Evolutionary conservation across 2,113 vertebrate genomes (phyloP).

Genomic region (Athene noctua): DNA sequence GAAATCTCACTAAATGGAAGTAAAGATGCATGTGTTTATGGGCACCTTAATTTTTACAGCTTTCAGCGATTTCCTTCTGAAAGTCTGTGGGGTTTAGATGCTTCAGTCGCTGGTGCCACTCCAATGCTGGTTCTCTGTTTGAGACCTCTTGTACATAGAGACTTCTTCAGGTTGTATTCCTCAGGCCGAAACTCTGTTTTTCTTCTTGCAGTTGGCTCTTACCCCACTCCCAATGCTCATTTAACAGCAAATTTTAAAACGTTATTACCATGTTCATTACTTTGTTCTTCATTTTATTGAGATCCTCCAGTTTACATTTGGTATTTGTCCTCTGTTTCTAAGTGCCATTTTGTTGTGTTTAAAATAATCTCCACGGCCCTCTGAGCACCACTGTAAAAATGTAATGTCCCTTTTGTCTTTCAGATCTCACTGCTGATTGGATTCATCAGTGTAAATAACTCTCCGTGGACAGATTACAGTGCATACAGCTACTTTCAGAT

Average conservation of each 20-base stretch:
- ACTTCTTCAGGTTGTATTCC: neutral
- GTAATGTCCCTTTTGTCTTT: neutral
- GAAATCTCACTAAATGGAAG: neutral
- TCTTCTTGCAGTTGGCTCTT: neutral
- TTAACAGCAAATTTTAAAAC: neutral
- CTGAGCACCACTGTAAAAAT: neutral
- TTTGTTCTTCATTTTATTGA: neutral
- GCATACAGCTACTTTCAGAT: slow-evolving; percentile 88
- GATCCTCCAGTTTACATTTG: neutral
- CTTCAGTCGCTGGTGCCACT: neutral
- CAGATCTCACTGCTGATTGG: slow-evolving; percentile 84
- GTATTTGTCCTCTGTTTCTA: neutral
- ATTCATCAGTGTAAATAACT: slow-evolving; percentile 84
- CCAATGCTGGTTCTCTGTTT: neutral
- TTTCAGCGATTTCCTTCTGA: neutral
- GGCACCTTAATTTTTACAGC: neutral
- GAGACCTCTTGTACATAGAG: neutral
- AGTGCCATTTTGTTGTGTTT: neutral
- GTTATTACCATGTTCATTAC: neutral
- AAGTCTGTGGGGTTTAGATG: neutral
- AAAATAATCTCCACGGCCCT: neutral
- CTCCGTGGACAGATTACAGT: slow-evolving; percentile 67
- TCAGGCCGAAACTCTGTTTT: neutral
- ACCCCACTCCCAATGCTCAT: neutral
- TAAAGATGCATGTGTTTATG: neutral